A percentile compares a stretch with the other conserved stretches of the same genome.
Conservation (phyloP, 2,797 vertebrate genomes). For the Malurus splendens region DNA sequence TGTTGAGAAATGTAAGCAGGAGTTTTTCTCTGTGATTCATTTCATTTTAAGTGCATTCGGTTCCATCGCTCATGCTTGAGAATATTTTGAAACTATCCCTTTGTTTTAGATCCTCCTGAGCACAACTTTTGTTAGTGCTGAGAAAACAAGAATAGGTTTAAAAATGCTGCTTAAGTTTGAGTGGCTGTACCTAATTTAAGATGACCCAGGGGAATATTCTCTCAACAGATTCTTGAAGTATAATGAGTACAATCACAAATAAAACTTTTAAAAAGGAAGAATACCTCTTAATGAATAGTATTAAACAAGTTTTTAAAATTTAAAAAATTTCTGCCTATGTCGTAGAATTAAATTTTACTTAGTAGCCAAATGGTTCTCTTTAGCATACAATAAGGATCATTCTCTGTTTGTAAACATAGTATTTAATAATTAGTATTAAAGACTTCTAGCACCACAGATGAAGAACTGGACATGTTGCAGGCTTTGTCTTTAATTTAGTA, state of each 20-base stretch:
- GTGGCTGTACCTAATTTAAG: not conserved
- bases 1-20: slow-evolving; percentile 41
- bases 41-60: slow-evolving; percentile 38
- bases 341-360: not conserved
- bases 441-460: not conserved
- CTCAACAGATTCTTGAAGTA: not conserved
- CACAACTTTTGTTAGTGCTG: slow-evolving; percentile 4
- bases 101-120: slow-evolving; percentile 53
- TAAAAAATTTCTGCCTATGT: not conserved
- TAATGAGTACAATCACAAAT: not conserved
- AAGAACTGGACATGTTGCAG: not conserved
- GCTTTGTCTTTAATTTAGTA: not conserved
- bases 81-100: slow-evolving; percentile 46
- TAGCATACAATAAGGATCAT: not conserved
- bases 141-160: slow-evolving; percentile 46
- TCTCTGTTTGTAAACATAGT: not conserved
- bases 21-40: slow-evolving; percentile 47
- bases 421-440: not conserved
- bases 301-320: not conserved
- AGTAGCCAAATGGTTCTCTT: not conserved
- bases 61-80: slow-evolving; percentile 40
- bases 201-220: not conserved
- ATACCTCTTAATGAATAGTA: not conserved
- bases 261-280: not conserved
- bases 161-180: not conserved